Evolutionary conservation across 2,888 invertebrate species (phyloP).

Genomic region (Cephus nigrinus): DNA sequence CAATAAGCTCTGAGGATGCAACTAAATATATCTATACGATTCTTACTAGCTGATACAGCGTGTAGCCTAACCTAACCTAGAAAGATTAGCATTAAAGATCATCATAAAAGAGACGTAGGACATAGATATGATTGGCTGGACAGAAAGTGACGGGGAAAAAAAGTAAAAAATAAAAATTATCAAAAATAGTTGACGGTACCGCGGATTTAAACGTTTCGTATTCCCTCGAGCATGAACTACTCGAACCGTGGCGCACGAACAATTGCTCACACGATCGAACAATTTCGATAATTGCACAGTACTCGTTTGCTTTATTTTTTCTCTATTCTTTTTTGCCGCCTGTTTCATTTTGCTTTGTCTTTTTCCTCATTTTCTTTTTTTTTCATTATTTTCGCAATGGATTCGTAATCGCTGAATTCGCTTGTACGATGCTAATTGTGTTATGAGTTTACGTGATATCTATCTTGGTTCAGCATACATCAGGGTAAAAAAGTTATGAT

Average conservation of each 20-base stretch:
- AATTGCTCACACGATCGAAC: neutral
- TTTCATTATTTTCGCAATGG: slow-evolving; percentile 21
- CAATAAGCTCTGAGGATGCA: neutral
- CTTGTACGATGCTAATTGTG: neutral
- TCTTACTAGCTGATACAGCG: neutral
- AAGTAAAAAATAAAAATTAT: neutral
- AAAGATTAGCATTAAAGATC: neutral
- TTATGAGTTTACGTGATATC: neutral
- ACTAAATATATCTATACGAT: neutral
- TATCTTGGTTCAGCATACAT: neutral
- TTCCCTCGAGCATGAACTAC: neutral
- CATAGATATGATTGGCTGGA: neutral
- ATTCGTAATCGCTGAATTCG: neutral
- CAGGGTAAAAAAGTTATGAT: neutral
- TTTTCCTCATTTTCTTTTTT: slow-evolving; percentile 9
- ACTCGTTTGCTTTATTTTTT: slow-evolving; percentile 6
- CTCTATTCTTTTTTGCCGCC: slow-evolving; percentile 6
- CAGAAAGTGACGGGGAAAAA: neutral
- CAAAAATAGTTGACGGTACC: neutral
- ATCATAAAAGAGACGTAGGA: neutral
- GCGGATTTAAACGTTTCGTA: neutral
- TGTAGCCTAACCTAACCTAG: neutral
- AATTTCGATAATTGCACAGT: slow-evolving; percentile 5
- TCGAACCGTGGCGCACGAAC: neutral
- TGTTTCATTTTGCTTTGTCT: slow-evolving; percentile 6